Evolutionary conservation across 2,113 vertebrate genomes (phyloP), one percentile per base, ranked within the genome.

Genomic region (Andinoacara biseriatus): DNA sequence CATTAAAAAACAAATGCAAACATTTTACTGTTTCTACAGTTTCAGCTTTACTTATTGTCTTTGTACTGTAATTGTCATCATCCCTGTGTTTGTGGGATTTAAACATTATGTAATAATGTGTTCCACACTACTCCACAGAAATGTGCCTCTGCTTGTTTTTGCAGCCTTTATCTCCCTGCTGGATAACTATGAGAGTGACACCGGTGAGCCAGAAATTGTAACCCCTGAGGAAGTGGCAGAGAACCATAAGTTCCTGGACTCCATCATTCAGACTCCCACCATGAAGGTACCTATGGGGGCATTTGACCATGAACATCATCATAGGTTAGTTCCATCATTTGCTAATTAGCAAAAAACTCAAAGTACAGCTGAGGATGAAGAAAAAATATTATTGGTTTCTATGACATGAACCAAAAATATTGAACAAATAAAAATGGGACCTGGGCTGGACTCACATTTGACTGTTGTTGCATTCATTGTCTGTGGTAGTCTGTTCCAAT

Each of bases 101-200:
- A 26, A 78, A 29, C 7, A 22, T 69, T 38, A 57, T 26, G 38
- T 57, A 43, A 62, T 46, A 13, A 29, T 0, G 17, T 46, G 14
- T 40, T 52, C 18, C 11, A 46, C 22, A 35, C 29, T 35, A 63
- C 24, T 35, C 10, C 33, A 54, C 13, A 83, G 26, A 87, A 26
- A 9, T 63, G 9, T n/a, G 3, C 46, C 7, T 58, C 11, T 11
- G 18, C 81, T 77, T 86, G 78, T 88, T 14, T 74, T 82, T 58
- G 33, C 87, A 96, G 96, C 96, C 49, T 96, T 96, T 38, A 96
- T 96, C 86, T 96, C 95, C 20, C 93, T 96, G 43, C 81, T 96
- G 90, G 96, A 96, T 86, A 96, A 96, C 91, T 96, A 96, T 63
- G 95, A 91, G 90, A 96, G 95, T 80, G 95, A 94, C 85, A 93